A percentile compares a stretch with the other conserved stretches of the same genome.
These are phyloP conservation scores for Epinotia bilunana DNA, from an alignment of 2,888 invertebrate species.

Conservation along the genomic window DNA sequence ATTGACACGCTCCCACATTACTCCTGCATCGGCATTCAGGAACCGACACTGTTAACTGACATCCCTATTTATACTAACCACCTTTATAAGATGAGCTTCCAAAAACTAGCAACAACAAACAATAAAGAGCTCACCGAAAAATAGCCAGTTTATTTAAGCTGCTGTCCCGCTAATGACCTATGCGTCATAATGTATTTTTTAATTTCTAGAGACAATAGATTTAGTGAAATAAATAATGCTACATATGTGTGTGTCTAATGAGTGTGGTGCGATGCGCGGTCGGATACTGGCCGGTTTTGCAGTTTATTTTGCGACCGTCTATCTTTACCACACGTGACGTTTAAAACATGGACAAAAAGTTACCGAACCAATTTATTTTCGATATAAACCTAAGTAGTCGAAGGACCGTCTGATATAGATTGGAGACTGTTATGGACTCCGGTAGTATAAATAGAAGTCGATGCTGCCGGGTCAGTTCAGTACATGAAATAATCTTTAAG, in stretches of 20 bases:
- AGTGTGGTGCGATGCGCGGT: slow-evolving; percentile 8
- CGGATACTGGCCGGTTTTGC: slow-evolving; percentile 12
- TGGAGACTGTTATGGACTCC: neutral
- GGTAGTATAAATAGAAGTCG: too few relatives aligned
- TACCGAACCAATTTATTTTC: neutral
- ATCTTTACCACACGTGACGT: neutral
- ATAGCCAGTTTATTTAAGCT: slow-evolving; percentile 42
- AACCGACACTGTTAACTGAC: slow-evolving; percentile 43
- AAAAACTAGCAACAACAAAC: slow-evolving; percentile 1
- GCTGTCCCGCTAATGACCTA: slow-evolving; percentile 43
- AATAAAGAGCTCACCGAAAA: slow-evolving; percentile 23
- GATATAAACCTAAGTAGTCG: neutral
- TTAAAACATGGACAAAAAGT: neutral
- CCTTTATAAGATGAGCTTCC: slow-evolving; percentile 30
- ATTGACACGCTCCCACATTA: slow-evolving; percentile 44
- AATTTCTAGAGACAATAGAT: slow-evolving; percentile 39
- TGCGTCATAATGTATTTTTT: slow-evolving; percentile 41
- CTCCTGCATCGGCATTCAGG: slow-evolving; percentile 45
- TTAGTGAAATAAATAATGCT: slow-evolving; percentile 32
- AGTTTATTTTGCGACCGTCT: slow-evolving; percentile 1
- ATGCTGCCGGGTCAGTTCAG: too few relatives aligned
- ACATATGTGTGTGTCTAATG: slow-evolving; percentile 26
- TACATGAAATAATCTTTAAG: too few relatives aligned
- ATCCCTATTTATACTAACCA: slow-evolving; percentile 41
- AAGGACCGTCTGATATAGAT: neutral